These are phyloP conservation scores for Hybognathus amarus DNA, from an alignment of 2,797 vertebrate species.

Conservation along the genomic window DNA sequence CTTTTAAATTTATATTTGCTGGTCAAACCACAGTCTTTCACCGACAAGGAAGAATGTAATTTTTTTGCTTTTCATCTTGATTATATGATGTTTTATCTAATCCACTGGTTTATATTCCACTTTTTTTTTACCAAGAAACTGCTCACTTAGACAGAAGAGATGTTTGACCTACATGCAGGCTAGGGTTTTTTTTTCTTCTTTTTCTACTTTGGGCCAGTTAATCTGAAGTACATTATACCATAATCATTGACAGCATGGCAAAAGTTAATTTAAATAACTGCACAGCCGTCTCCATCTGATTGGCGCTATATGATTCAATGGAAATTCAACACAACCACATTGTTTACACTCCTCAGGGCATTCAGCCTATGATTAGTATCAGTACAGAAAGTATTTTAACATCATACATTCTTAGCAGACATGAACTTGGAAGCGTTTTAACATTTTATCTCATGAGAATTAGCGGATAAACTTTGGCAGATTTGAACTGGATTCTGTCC, in stretches of 20 bases:
- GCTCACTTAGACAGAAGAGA: background rate
- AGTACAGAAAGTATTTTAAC: background rate
- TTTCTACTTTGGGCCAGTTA: background rate
- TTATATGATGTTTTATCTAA: background rate
- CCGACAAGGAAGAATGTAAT: no score
- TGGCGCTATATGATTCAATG: background rate
- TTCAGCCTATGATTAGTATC: background rate
- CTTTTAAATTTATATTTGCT: background rate
- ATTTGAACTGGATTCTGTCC: slow-evolving; percentile 1
- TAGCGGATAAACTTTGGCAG: background rate
- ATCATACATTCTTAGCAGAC: background rate
- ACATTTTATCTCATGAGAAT: background rate
- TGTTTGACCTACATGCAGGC: background rate
- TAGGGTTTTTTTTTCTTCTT: background rate
- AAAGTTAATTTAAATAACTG: background rate
- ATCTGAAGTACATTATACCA: background rate
- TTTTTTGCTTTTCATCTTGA: background rate
- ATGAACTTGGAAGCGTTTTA: background rate
- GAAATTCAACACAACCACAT: background rate
- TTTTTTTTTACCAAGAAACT: background rate
- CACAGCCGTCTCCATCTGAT: background rate
- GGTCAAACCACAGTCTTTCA: background rate
- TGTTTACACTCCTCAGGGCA: background rate
- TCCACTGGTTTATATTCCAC: background rate
- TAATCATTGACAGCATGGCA: background rate